Base-by-base conservation (phyloP, 2,888 invertebrate genomes). In the Oligia strigilis region DNA sequence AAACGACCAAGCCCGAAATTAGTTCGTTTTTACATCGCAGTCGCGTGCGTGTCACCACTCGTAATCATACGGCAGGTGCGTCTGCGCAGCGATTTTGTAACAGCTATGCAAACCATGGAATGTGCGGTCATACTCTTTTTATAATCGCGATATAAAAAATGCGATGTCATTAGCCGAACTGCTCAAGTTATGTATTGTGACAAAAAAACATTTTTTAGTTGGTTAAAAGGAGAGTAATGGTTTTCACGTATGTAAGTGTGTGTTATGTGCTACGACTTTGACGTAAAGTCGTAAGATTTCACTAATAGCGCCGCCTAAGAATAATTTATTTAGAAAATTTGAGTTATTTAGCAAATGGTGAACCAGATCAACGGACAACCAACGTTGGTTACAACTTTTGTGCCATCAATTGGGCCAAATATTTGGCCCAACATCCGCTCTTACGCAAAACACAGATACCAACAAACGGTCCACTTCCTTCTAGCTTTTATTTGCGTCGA, bases 41-140 rank as follows among this genome's bases (percentile, higher is more conserved):
- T 86, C 75, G 87, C 83, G 84, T 89, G 89, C 88, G 84, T 89
- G 86, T 89, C 88, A 75, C 84, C 73, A 73, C 74, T 72, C 58
- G 72, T 90, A 88, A 90, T 88, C 84, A 78, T 80, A 75, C 43
- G 70, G 72, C 89, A 89, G 87, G 89, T 88, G 90, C 84, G 82
- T 75, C 40, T 62, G 82, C 81, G 80, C 80, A 74, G 75, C 82
- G 83, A 84, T 90, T 90, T 83, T 76, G 84, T 87, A 86, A 89
- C 82, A 79, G 80, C 85, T 83, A 85, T 88, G 88, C 87, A 88
- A 87, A 90, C 81, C 85, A 81, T 80, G 89, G 84, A 86, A 88
- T 88, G 84, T 89, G 82, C 78, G 88, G 86, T 84, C 66, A 84
- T 74, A 86, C 40, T 64, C 49, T 80, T 82, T 88, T 85, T 85